These are phyloP conservation scores for Catamblyrhynchus diadema DNA, from an alignment of 2,797 vertebrate species.

Conservation along the genomic window DNA sequence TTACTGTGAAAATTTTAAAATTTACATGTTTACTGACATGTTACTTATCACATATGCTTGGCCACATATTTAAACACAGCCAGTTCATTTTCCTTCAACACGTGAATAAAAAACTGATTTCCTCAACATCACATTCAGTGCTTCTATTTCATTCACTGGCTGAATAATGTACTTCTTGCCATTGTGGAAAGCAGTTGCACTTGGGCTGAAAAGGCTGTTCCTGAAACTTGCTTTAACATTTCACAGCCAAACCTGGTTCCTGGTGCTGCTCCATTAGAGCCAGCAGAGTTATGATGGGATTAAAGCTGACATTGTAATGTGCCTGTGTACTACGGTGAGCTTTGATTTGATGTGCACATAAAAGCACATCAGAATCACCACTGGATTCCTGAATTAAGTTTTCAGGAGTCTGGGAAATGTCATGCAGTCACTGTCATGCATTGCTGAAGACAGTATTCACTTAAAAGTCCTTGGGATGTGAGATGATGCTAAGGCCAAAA, in stretches of 20 bases:
- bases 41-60: neutral
- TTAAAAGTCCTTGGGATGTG: neutral
- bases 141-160: neutral
- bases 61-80: neutral
- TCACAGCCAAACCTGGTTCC: neutral
- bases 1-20: neutral
- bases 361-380: slow-evolving; percentile 4
- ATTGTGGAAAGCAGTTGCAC: neutral
- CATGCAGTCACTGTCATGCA: neutral
- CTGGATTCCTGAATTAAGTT: slow-evolving; percentile 1
- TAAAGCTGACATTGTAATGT: neutral
- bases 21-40: neutral
- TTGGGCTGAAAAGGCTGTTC: neutral
- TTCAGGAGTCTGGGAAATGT: slow-evolving; percentile 5
- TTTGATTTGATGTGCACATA: slow-evolving; percentile 1
- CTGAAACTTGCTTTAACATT: neutral
- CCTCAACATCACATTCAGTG: neutral
- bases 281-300: neutral
- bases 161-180: neutral
- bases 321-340: neutral
- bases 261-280: neutral
- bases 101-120: neutral
- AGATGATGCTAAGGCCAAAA: slow-evolving; percentile 21
- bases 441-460: neutral
- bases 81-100: neutral